Evolutionary conservation across 2,888 invertebrate genomes (phyloP), one percentile per base, ranked within the genome.

Genomic region (Lasioglossum malachurum): DNA sequence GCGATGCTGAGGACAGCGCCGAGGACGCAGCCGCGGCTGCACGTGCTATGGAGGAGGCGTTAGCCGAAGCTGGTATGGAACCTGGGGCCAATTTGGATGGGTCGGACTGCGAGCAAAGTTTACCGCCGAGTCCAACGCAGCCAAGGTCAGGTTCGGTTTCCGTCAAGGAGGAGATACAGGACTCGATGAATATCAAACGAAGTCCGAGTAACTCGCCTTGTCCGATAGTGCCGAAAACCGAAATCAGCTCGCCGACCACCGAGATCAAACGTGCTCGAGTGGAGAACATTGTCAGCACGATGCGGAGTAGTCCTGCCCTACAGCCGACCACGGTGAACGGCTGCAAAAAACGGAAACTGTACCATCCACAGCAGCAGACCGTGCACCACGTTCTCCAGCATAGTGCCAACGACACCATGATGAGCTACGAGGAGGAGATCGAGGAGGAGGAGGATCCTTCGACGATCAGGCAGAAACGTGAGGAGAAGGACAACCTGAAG

Each of bases 321-420:
- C 97, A 97, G 38, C 96, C 96, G 19, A 94, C 96, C 84, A 97
- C 97, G 95, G 98, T 98, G 91, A 98, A 98, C 96, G 98, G 99
- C 75, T 99, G 98, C 96, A 99, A 99, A 95, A 99, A 99, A 95
- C 97, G 99, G 75, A 99, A 99, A 95, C 96, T 99, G 49, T 99
- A 99, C 95, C 98, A 99, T 94, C 99, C 99, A 19, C 98, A 99
- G 95, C 99, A 99, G 94, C 98, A 99, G 95, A 98, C 98, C 94
- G 96, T 96, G 4, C 96, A 96, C 73, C 95, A 96, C 79, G 96
- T 96, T 83, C 96, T 96, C 78, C 97, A 97, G 79, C 95, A 96
- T 38, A 96, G 96, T 83, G 95, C 96, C 88, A 96, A 96, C 91
- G 96, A 96, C 92, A 95, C 96, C 86, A 96, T 97, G 95, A 95